Base-by-base conservation (phyloP, 23 tunicate species). In the Clavelina lepadiformis region DNA sequence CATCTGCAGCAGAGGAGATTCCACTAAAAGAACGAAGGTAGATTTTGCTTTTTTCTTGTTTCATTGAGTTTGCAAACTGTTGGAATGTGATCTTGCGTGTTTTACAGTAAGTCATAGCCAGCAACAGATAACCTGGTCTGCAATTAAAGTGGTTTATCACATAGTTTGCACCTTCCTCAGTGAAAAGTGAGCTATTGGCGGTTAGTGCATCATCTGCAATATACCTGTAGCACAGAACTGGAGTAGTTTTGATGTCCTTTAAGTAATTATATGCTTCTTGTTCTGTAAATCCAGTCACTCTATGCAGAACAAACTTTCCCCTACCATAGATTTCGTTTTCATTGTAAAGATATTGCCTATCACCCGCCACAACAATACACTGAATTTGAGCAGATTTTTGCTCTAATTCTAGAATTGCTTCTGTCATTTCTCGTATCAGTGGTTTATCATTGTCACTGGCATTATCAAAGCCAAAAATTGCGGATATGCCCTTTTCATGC, bases 401-500 rank as follows among this genome's bases (percentile, higher is more conserved):
- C 31, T 26, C 24, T 7, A 5, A 23, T 8, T 6, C 6, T 26
- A 59, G 37, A 59, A 27, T 11, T 28, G 35, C n/a, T 28, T 11
- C 7, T 19, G 15, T 41, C 13, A 59, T 29, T 59, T 59, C 35
- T 4, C 35, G 35, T 7, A 53, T 13, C 59, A 53, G 8, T 38
- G 35, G 36, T 20, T 59, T 59, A 15, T 59, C 65, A 13, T 5
- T 7, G 36, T 13, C 36, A 5, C 37, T 13, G 21, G 59, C 51
- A 63, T 63, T 18, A 7, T 58, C 65, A 63, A 63, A 63, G n/a
- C 8, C 69, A 63, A 63, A 63, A 35, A 63, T 6, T 63, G 65
- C 6, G 24, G 8, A 29, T 5, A 58, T 58, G 4, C 31, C 31
- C n/a, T 58, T 58, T 29, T 26, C 31, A 18, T 58, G 65, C 65